Conservation (phyloP, 2,113 vertebrate species). For the Zingel zingel region DNA sequence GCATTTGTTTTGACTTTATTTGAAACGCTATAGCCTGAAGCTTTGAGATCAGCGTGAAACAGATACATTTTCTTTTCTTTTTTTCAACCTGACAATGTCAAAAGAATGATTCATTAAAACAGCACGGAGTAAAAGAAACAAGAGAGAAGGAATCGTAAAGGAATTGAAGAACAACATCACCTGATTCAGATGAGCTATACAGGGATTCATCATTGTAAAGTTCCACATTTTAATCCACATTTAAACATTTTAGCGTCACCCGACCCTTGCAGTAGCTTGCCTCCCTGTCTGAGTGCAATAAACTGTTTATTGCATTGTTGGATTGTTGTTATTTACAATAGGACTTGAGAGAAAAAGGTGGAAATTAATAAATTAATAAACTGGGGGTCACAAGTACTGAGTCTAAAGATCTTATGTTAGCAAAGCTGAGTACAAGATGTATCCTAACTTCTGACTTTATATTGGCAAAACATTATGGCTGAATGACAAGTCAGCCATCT, state of each 20-base stretch:
- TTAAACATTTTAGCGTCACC: constrained; percentile 49
- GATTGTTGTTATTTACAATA: constrained; percentile 78
- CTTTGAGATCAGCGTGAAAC: constrained; percentile 76
- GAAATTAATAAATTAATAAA: constrained; percentile 28
- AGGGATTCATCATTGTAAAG: constrained; percentile 58
- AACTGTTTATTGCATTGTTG: constrained; percentile 79
- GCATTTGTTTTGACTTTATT: constrained; percentile 80
- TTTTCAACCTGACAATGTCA: constrained; percentile 78
- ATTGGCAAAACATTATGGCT: constrained; percentile 40
- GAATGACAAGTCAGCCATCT: constrained; percentile 21
- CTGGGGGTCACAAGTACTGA: constrained; percentile 48
- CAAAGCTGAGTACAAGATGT: constrained; percentile 14
- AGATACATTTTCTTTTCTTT: constrained; percentile 61
- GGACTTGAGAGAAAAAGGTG: constrained; percentile 42
- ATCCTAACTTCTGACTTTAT: constrained; percentile 36
- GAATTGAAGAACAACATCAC: constrained; percentile 65
- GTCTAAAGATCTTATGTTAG: constrained; percentile 42
- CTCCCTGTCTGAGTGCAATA: constrained; percentile 78
- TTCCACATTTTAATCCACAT: constrained; percentile 56
- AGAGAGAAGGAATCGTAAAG: constrained; percentile 66
- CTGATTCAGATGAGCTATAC: constrained; percentile 78
- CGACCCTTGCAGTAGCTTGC: constrained; percentile 64
- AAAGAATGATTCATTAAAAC: constrained; percentile 78
- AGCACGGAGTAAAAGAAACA: constrained; percentile 79
- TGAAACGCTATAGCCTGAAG: constrained; percentile 80